Percentiles rank a stretch among this genome's conserved stretches.
Conservation (phyloP, 2,888 invertebrate genomes). For the Endotricha flammealis region DNA sequence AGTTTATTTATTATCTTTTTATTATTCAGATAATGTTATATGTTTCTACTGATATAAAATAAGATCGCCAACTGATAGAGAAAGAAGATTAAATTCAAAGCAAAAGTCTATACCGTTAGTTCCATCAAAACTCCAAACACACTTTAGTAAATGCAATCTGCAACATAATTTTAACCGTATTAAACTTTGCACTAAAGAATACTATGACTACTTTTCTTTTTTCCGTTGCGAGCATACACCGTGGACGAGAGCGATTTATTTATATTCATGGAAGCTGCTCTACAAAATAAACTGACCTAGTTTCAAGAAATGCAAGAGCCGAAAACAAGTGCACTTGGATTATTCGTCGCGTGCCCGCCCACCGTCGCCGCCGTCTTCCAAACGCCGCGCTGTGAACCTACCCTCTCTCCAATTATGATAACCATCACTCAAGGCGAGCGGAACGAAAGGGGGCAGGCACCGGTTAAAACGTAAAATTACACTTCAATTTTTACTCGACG, state of each 20-base stretch:
- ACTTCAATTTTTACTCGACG: constrained; percentile 74
- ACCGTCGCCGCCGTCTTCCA: constrained; percentile 47
- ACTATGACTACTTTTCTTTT: too few relatives aligned
- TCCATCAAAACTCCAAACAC: too few relatives aligned
- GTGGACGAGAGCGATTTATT: constrained; percentile 18
- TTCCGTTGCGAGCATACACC: constrained; percentile 2
- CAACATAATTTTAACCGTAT: too few relatives aligned
- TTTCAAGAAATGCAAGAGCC: constrained; percentile 7
- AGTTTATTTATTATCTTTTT: too few relatives aligned
- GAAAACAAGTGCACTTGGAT: constrained; percentile 26
- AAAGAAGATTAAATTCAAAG: too few relatives aligned
- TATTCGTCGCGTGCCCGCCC: constrained; percentile 57
- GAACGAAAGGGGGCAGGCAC: constrained; percentile 77
- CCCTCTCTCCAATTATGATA: constrained; percentile 77
- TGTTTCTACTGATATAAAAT: too few relatives aligned
- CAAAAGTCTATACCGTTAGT: too few relatives aligned
- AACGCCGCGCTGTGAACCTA: constrained; percentile 58
- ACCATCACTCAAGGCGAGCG: constrained; percentile 77
- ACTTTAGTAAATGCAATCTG: too few relatives aligned
- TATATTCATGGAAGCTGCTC: constrained; percentile 8
- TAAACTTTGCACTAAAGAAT: too few relatives aligned
- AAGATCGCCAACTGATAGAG: too few relatives aligned
- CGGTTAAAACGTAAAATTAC: constrained; percentile 77
- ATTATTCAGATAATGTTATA: too few relatives aligned
- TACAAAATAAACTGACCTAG: constrained; percentile 9